phyloP scores from a whole-genome alignment of 2,113 vertebrate genomes.

The Xenus cinereus region DNA sequence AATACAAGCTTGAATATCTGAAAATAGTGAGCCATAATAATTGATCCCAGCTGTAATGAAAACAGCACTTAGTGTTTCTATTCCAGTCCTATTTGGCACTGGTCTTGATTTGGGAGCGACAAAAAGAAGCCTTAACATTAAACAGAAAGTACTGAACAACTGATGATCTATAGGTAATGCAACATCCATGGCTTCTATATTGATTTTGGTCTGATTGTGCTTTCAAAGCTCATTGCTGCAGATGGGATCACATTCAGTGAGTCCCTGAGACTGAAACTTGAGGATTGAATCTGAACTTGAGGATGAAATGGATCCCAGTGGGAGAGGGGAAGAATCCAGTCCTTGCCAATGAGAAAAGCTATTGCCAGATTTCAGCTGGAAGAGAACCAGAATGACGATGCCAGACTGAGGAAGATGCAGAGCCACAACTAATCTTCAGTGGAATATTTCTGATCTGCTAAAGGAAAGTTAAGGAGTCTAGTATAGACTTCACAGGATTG shows the following conservation, averaged over 20 bases:
- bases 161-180: neutral
- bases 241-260: neutral
- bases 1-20: neutral
- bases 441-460: neutral
- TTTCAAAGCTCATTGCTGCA: neutral
- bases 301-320: neutral
- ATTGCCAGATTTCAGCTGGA: neutral
- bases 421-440: neutral
- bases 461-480: neutral
- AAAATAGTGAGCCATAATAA: constrained; percentile 32
- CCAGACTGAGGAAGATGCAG: neutral
- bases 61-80: neutral
- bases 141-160: neutral
- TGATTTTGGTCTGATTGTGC: neutral
- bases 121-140: neutral
- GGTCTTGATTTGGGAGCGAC: neutral
- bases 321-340: neutral
- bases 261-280: neutral
- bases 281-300: neutral
- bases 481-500: neutral
- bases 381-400: neutral
- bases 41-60: constrained; percentile 3
- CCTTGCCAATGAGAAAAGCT: neutral
- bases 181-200: neutral
- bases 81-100: neutral